Evolutionary conservation across 2,113 vertebrate genomes (phyloP).

Genomic region (Myotis lucifugus): DNA sequence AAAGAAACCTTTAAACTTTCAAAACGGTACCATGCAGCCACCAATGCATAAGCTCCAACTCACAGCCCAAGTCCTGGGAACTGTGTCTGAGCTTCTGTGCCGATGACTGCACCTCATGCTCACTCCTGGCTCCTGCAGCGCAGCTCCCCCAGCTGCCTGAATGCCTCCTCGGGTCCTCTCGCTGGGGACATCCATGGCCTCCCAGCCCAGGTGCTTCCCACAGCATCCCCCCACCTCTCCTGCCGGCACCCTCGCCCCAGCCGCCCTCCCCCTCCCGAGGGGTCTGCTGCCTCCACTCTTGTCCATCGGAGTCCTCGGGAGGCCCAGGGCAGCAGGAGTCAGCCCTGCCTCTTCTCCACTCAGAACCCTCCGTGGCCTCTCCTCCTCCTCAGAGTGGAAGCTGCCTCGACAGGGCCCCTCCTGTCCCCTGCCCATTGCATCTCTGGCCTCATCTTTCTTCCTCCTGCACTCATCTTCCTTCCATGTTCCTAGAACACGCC

Average conservation of each 20-base stretch:
- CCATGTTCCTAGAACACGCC: fast-evolving
- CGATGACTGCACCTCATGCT: neutral
- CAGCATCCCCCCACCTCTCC: neutral
- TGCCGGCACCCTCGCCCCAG: neutral
- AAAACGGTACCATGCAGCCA: neutral
- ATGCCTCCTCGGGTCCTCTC: neutral
- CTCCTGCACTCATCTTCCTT: neutral
- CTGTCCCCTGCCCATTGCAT: neutral
- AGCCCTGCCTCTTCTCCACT: neutral
- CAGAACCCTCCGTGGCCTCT: too few species aligned
- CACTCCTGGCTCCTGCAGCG: too few species aligned
- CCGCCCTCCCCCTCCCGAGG: neutral
- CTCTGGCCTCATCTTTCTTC: neutral
- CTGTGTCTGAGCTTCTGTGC: neutral
- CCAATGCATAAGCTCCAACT: neutral
- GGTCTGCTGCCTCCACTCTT: neutral
- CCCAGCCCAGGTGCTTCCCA: neutral
- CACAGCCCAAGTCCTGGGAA: neutral
- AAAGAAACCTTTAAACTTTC: neutral
- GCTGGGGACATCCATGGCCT: neutral
- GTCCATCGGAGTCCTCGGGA: neutral
- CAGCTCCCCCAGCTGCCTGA: neutral
- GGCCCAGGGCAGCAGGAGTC: neutral
- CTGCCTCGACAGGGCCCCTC: neutral
- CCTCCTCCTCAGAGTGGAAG: too few species aligned